phyloP scores from a whole-genome alignment of 2,797 vertebrate genomes.

The Vespertilio murinus region DNA sequence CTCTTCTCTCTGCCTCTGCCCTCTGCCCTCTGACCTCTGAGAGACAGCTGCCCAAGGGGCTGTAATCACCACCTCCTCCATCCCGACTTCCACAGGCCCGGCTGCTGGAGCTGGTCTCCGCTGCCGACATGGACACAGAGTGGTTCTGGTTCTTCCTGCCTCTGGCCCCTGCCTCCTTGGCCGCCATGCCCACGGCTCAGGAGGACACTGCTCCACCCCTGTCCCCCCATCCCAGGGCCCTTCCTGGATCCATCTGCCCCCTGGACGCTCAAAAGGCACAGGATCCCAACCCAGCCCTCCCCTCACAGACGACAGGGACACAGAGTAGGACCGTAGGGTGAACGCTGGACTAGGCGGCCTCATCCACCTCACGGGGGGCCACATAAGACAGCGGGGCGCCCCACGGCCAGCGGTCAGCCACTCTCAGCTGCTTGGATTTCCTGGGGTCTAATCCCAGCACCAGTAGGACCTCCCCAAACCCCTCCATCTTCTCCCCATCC shows the following conservation, averaged over 20 bases:
- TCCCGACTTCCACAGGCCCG: accelerated
- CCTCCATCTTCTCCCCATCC: not conserved
- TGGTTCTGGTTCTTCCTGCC: not conserved
- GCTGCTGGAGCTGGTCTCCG: too few species aligned
- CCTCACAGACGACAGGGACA: not conserved
- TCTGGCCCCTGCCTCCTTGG: not conserved
- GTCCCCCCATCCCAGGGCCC: not conserved
- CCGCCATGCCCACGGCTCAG: not conserved
- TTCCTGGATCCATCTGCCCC: not conserved
- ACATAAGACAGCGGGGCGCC: not conserved
- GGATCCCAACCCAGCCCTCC: not conserved
- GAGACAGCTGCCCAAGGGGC: not conserved
- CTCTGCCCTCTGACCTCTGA: not conserved
- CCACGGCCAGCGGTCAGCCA: accelerated
- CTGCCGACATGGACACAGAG: accelerated
- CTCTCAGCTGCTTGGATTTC: not conserved
- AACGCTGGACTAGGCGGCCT: accelerated
- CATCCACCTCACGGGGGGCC: accelerated
- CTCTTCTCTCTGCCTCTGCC: not conserved
- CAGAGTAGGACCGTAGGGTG: not conserved
- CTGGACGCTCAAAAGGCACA: not conserved
- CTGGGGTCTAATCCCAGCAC: not conserved
- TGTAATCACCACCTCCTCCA: not conserved
- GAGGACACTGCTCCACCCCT: accelerated
- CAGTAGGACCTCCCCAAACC: not conserved